These are phyloP conservation scores for Pogona vitticeps DNA, from an alignment of 2,113 vertebrate genomes.

Conservation along the genomic window DNA sequence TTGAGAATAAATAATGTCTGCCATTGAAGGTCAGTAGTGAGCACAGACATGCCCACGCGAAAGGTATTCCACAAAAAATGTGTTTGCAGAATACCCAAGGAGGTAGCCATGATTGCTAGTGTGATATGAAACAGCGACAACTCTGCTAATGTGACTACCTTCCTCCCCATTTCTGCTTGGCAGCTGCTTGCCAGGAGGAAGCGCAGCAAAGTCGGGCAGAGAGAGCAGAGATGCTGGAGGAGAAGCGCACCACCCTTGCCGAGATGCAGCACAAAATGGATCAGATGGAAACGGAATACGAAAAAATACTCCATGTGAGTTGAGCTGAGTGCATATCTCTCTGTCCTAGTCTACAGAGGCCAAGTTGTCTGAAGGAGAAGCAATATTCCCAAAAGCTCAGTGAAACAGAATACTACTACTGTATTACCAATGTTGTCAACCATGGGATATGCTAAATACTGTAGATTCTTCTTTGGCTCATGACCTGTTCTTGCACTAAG, in stretches of 20 bases:
- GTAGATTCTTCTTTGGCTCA: background rate
- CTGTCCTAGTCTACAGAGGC: background rate
- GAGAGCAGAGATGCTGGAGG: slow-evolving; percentile 47
- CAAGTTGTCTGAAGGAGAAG: background rate
- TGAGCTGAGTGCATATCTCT: background rate
- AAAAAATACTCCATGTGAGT: slow-evolving; percentile 78
- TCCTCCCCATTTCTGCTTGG: background rate
- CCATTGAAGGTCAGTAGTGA: too few species aligned
- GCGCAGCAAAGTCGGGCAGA: slow-evolving; percentile 54
- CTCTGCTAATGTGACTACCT: too few species aligned
- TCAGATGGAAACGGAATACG: slow-evolving; percentile 75
- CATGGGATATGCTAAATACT: too few species aligned
- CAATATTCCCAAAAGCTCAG: background rate
- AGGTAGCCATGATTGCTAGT: too few species aligned
- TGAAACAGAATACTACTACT: background rate
- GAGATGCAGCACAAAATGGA: slow-evolving; percentile 72
- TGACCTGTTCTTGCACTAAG: background rate
- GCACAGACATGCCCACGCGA: too few species aligned
- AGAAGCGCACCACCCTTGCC: slow-evolving; percentile 70
- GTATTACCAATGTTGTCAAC: background rate
- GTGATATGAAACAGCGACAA: too few species aligned
- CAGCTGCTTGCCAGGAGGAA: slow-evolving; percentile 67
- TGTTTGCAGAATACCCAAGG: too few species aligned
- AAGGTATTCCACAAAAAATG: too few species aligned
- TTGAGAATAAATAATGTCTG: too few species aligned